A percentile compares a stretch with the other conserved stretches of the same genome.
phyloP scores from a whole-genome alignment of 2,888 invertebrate species.

The Acleris holmiana region DNA sequence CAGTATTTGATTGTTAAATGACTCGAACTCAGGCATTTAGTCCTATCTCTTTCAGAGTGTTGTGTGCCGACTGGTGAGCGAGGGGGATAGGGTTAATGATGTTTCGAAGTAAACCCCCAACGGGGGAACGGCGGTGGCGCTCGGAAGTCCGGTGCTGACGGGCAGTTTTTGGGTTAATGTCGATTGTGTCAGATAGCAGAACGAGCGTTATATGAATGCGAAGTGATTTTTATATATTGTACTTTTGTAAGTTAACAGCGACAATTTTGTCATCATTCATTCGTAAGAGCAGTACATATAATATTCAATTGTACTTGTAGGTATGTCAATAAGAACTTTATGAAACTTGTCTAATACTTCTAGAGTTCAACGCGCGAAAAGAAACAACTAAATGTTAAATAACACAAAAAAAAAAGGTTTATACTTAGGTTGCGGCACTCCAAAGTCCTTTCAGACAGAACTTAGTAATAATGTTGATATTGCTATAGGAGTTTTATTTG shows the following conservation, averaged over 20 bases:
- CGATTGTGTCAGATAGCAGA: background rate
- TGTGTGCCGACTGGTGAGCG: background rate
- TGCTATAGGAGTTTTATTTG: too few species aligned
- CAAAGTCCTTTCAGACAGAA: too few species aligned
- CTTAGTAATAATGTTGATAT: too few species aligned
- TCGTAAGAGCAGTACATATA: background rate
- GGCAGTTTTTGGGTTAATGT: conserved; percentile 11
- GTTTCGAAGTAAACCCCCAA: background rate
- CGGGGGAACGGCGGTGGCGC: background rate
- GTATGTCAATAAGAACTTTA: too few species aligned
- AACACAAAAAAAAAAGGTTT: too few species aligned
- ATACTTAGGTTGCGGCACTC: too few species aligned
- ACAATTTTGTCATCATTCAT: background rate
- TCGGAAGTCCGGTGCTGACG: conserved; percentile 11
- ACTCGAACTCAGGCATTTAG: conserved; percentile 9
- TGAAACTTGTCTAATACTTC: too few species aligned
- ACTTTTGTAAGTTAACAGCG: background rate
- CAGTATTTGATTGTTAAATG: conserved; percentile 12
- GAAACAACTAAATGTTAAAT: too few species aligned
- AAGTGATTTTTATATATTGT: background rate
- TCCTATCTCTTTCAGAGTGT: background rate
- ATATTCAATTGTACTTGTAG: too few species aligned
- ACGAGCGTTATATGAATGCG: background rate
- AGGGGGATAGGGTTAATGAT: background rate
- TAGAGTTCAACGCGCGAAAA: too few species aligned